These are phyloP conservation scores for Eulemur macaco DNA, from an alignment of 2,113 vertebrate species.

Conservation along the genomic window DNA sequence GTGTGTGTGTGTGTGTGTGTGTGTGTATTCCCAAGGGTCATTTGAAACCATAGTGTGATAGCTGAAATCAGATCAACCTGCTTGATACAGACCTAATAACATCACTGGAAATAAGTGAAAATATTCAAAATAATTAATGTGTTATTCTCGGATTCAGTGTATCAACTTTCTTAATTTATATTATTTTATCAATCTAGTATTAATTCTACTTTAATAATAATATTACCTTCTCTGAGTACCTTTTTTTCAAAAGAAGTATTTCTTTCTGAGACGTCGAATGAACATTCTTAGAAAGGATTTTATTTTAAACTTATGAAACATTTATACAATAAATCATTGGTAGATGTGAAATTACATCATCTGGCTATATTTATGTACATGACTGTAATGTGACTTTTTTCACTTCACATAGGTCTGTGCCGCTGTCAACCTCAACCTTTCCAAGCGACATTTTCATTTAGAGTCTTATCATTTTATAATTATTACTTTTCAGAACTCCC, in stretches of 20 bases:
- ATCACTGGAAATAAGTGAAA: slow-evolving; percentile 44
- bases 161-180: slow-evolving; percentile 66
- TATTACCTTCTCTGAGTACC: slow-evolving; percentile 29
- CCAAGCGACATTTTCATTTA: slow-evolving; percentile 87
- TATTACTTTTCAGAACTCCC: slow-evolving; percentile 88
- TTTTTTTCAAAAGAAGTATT: slow-evolving; percentile 63
- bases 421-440: slow-evolving; percentile 87
- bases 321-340: slow-evolving; percentile 84
- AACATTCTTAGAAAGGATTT: slow-evolving; percentile 78
- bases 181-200: slow-evolving; percentile 78
- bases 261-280: slow-evolving; percentile 57
- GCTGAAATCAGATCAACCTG: background rate
- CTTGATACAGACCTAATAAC: background rate
- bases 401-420: slow-evolving; percentile 76
- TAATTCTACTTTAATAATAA: slow-evolving; percentile 80
- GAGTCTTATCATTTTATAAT: slow-evolving; percentile 88
- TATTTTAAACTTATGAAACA: slow-evolving; percentile 80
- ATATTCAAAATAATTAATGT: slow-evolving; percentile 47
- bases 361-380: slow-evolving; percentile 80
- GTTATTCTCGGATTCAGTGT: slow-evolving; percentile 57
- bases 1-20: background rate
- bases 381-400: slow-evolving; percentile 84
- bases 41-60: background rate
- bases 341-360: slow-evolving; percentile 84
- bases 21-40: background rate